phyloP scores from a whole-genome alignment of 2,888 invertebrate species.

The Aleiodes testaceus region DNA sequence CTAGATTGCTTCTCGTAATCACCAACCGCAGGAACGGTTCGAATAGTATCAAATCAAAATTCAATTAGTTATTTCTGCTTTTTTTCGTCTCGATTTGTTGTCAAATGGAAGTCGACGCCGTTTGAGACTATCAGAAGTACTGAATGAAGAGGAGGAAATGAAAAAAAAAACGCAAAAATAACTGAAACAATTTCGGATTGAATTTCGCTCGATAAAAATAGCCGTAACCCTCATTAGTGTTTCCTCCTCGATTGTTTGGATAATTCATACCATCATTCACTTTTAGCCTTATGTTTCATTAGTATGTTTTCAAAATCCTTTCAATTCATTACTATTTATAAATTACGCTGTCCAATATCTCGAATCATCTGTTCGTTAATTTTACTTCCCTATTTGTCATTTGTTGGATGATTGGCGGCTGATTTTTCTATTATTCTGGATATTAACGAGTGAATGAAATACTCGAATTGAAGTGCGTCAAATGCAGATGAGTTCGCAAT shows the following conservation, averaged over 20 bases:
- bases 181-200: neutral
- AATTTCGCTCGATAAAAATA: slow-evolving; percentile 57
- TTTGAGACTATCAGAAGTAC: neutral
- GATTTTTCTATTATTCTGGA: slow-evolving; percentile 11
- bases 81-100: slow-evolving; percentile 2
- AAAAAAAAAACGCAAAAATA: slow-evolving; percentile 13
- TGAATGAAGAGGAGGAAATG: neutral
- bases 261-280: slow-evolving; percentile 37
- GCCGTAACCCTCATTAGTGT: slow-evolving; percentile 60
- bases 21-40: slow-evolving; percentile 52
- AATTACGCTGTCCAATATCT: no score
- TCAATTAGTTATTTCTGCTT: slow-evolving; percentile 9
- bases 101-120: slow-evolving; percentile 27
- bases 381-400: neutral
- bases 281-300: slow-evolving; percentile 20
- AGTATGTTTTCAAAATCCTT: slow-evolving; percentile 20
- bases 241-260: slow-evolving; percentile 44
- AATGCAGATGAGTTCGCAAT: slow-evolving; percentile 20
- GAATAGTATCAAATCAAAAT: slow-evolving; percentile 20
- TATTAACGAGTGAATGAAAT: slow-evolving; percentile 40
- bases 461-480: slow-evolving; percentile 23
- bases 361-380: neutral
- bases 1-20: slow-evolving; percentile 71
- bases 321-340: slow-evolving; percentile 6
- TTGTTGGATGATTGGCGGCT: slow-evolving; percentile 35